These are phyloP conservation scores for Cyphotilapia sp. DNA, from an alignment of 2,113 vertebrate genomes.

Conservation along the genomic window DNA sequence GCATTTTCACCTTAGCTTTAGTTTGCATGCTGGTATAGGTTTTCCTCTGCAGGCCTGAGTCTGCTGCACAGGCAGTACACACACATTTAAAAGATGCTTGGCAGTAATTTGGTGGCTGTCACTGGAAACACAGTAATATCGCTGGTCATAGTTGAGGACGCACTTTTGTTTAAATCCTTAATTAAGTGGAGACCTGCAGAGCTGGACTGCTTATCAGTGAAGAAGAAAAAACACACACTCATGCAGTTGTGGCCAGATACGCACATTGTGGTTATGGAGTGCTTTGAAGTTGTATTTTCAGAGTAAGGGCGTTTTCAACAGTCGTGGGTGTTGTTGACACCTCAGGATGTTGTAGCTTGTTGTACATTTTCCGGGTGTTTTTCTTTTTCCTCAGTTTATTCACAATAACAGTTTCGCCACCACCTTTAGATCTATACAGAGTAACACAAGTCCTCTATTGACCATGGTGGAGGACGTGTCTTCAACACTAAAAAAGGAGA, in stretches of 20 bases:
- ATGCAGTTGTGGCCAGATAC: neutral
- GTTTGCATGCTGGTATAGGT: neutral
- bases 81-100: neutral
- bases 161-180: neutral
- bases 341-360: slow-evolving; percentile 11
- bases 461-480: neutral
- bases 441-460: neutral
- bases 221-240: neutral
- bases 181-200: neutral
- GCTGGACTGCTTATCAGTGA: neutral
- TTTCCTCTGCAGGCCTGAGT: neutral
- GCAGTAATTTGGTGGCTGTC: neutral
- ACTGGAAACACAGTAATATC: neutral
- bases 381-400: neutral
- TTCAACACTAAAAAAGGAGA: slow-evolving; percentile 10
- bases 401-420: neutral
- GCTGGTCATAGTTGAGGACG: neutral
- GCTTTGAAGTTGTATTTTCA: slow-evolving; percentile 11
- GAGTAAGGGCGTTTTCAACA: slow-evolving; percentile 60
- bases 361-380: neutral
- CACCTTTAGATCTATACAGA: neutral
- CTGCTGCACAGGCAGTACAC: neutral
- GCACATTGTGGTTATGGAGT: neutral
- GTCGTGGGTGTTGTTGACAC: slow-evolving; percentile 57
- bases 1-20: neutral